A percentile compares a stretch with the other conserved stretches of the same genome.
phyloP scores from a whole-genome alignment of 2,113 vertebrate species.

The Cebidichthys violaceus region DNA sequence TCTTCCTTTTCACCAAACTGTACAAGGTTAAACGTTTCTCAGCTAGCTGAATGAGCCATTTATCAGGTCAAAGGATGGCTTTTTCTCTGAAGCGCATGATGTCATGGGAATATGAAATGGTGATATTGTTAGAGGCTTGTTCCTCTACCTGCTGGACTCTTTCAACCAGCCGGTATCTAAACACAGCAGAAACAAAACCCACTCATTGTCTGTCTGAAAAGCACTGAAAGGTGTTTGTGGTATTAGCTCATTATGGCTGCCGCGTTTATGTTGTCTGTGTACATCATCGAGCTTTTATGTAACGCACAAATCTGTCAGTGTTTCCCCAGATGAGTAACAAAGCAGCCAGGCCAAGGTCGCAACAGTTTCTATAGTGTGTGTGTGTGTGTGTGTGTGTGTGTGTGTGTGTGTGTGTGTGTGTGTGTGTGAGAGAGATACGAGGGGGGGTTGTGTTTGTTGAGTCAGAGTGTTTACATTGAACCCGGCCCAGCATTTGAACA shows the following conservation, averaged over 20 bases:
- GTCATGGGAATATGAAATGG: conserved; percentile 29
- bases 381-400: conserved; percentile 5
- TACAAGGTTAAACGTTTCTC: neutral
- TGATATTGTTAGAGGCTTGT: neutral
- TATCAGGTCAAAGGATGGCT: conserved; percentile 5
- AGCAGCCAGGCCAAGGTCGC: neutral
- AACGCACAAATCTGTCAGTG: conserved; percentile 48
- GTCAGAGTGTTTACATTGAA: conserved; percentile 39
- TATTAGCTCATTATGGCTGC: neutral
- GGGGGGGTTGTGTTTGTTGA: conserved; percentile 26
- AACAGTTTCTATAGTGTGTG: neutral
- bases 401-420: neutral
- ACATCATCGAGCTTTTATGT: conserved; percentile 31
- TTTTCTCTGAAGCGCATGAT: conserved; percentile 23
- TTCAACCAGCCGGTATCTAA: neutral
- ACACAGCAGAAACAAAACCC: neutral
- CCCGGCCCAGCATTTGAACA: conserved; percentile 45
- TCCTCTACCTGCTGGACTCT: neutral
- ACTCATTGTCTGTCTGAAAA: conserved; percentile 21
- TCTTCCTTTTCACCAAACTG: neutral
- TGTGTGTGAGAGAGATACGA: neutral
- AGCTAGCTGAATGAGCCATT: neutral
- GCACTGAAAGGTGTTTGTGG: conserved; percentile 28
- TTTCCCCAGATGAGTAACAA: conserved; percentile 43
- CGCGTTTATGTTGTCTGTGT: conserved; percentile 15